These are phyloP conservation scores for Megaleporinus macrocephalus DNA, from an alignment of 2,113 vertebrate genomes.

Conservation along the genomic window DNA sequence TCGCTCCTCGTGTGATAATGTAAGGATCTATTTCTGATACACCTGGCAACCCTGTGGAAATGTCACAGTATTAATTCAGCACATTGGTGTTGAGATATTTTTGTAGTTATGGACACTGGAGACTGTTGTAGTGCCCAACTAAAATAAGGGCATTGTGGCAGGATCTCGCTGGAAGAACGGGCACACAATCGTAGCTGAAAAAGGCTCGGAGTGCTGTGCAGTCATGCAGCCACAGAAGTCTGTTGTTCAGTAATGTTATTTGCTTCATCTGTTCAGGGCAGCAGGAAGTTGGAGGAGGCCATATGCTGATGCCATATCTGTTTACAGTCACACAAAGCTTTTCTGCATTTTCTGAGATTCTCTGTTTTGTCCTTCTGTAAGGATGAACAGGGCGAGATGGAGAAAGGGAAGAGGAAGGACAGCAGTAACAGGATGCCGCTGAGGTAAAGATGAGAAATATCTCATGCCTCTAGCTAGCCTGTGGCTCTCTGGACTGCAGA, in stretches of 20 bases:
- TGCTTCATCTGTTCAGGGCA: slow-evolving; percentile 31
- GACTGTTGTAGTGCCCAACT: background rate
- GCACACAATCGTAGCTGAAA: background rate
- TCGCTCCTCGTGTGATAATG: background rate
- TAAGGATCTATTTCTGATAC: background rate
- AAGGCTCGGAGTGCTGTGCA: background rate
- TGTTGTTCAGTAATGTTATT: background rate
- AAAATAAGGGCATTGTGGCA: background rate
- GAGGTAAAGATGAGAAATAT: slow-evolving; percentile 37
- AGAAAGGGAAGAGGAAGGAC: background rate
- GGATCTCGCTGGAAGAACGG: background rate
- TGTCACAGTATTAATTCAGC: background rate
- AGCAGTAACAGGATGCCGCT: background rate
- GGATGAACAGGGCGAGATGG: slow-evolving; percentile 17
- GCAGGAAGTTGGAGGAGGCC: slow-evolving; percentile 37
- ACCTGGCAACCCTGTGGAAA: background rate
- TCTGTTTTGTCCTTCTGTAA: slow-evolving; percentile 6
- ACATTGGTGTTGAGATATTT: background rate
- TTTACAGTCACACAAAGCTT: slow-evolving; percentile 41
- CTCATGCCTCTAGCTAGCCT: slow-evolving; percentile 33
- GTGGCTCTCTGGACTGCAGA: slow-evolving; percentile 20
- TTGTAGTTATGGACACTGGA: background rate
- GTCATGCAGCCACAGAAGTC: slow-evolving; percentile 4
- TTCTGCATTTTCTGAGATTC: slow-evolving; percentile 40
- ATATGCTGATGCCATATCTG: slow-evolving; percentile 49